Percentiles rank a stretch among this genome's conserved stretches.
These are phyloP conservation scores for Troglohyphantes excavatus DNA, from an alignment of 2,888 invertebrate genomes.

Conservation along the genomic window DNA sequence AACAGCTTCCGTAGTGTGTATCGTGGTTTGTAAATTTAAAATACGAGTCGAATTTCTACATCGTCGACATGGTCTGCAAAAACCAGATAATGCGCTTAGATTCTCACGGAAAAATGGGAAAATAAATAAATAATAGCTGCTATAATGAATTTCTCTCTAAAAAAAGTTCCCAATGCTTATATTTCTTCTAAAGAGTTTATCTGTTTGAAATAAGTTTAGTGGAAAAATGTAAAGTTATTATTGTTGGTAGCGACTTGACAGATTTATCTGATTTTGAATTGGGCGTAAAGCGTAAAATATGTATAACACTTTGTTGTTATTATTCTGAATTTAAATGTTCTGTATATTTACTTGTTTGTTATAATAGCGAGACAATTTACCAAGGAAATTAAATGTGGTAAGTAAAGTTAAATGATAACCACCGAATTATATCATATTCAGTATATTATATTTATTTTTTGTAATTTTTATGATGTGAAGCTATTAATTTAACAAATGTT, in stretches of 20 bases:
- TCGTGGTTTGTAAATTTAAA: constrained; percentile 57
- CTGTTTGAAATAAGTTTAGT: neutral
- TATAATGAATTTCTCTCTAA: constrained; percentile 43
- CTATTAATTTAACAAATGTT: no score
- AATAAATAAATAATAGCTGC: constrained; percentile 60
- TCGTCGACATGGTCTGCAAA: constrained; percentile 52
- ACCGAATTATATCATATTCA: neutral
- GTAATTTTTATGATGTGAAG: neutral
- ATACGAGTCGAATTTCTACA: constrained; percentile 50
- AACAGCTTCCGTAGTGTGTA: constrained; percentile 49
- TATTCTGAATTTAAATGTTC: neutral
- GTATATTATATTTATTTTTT: neutral
- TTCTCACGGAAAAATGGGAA: constrained; percentile 19
- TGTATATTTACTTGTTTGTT: neutral
- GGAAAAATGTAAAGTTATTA: neutral
- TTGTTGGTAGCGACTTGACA: neutral
- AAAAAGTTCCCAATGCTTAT: neutral
- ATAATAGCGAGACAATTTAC: neutral
- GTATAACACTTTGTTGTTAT: neutral
- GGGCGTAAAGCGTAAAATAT: neutral
- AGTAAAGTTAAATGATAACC: neutral
- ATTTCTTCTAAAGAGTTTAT: neutral
- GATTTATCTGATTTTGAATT: constrained; percentile 12
- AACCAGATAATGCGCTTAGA: constrained; percentile 50
- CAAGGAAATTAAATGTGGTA: neutral